Conservation (phyloP, 2,113 vertebrate genomes). For the Camelus bactrianus region DNA sequence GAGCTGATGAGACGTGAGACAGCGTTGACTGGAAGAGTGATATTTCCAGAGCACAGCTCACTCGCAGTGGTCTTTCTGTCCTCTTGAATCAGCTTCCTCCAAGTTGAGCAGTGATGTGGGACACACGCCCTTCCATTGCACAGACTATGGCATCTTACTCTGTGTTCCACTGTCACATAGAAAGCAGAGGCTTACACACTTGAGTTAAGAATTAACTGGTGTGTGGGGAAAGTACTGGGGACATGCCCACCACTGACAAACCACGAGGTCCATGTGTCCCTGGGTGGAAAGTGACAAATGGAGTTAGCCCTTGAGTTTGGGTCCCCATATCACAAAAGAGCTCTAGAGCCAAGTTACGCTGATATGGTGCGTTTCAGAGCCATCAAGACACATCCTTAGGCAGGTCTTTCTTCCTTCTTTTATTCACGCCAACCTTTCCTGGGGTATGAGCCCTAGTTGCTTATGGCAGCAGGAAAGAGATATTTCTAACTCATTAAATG, state of each 20-base stretch:
- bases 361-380: neutral
- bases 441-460: neutral
- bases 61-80: neutral
- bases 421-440: neutral
- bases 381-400: neutral
- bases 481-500: slow-evolving; percentile 42
- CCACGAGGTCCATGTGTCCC: neutral
- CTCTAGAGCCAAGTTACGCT: neutral
- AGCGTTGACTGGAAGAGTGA: neutral
- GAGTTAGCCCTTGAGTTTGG: neutral
- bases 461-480: neutral
- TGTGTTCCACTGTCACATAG: neutral
- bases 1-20: neutral
- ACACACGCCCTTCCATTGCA: neutral
- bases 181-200: neutral
- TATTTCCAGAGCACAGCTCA: neutral
- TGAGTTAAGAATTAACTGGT: neutral
- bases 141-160: neutral
- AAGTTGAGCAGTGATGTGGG: neutral
- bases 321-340: neutral
- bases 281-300: neutral
- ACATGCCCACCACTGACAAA: neutral
- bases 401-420: neutral
- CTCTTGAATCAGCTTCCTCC: neutral
- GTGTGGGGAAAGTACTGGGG: neutral